Evolutionary conservation across 1,140 invertebrate species (phyloP).

Genomic region (Neodiprion lecontei): DNA sequence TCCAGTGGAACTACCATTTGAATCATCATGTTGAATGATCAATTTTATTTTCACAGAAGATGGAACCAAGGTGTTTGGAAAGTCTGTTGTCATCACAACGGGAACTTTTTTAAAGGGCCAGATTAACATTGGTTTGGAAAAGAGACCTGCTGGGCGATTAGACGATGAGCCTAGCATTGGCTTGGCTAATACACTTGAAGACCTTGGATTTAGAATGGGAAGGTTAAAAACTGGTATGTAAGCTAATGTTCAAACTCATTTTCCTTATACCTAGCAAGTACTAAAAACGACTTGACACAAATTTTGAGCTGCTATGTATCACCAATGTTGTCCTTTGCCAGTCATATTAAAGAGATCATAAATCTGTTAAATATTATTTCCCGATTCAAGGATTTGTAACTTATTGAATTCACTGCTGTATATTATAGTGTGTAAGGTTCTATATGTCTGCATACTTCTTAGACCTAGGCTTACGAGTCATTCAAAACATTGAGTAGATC

Average conservation of each 20-base stretch:
- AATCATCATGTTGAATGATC: constrained; percentile 5
- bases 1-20: constrained; percentile 11
- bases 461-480: too few species aligned
- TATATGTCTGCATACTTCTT: too few species aligned
- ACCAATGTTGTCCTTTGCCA: too few species aligned
- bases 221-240: constrained; percentile 83
- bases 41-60: constrained; percentile 58
- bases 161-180: constrained; percentile 85
- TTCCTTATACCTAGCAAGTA: too few species aligned
- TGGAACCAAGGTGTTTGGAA: constrained; percentile 68
- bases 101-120: constrained; percentile 92
- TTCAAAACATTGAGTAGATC: too few species aligned
- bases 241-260: neutral
- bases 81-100: constrained; percentile 86
- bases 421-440: too few species aligned
- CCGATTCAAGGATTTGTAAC: too few species aligned
- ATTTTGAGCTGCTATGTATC: too few species aligned
- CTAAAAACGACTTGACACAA: too few species aligned
- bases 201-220: constrained; percentile 79
- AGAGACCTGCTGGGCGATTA: constrained; percentile 82
- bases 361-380: too few species aligned
- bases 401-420: too few species aligned
- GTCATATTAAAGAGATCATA: too few species aligned
- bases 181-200: constrained; percentile 80
- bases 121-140: constrained; percentile 86